Evolutionary conservation across 2,113 vertebrate species (phyloP).

Genomic region (Hippocampus zosterae): DNA sequence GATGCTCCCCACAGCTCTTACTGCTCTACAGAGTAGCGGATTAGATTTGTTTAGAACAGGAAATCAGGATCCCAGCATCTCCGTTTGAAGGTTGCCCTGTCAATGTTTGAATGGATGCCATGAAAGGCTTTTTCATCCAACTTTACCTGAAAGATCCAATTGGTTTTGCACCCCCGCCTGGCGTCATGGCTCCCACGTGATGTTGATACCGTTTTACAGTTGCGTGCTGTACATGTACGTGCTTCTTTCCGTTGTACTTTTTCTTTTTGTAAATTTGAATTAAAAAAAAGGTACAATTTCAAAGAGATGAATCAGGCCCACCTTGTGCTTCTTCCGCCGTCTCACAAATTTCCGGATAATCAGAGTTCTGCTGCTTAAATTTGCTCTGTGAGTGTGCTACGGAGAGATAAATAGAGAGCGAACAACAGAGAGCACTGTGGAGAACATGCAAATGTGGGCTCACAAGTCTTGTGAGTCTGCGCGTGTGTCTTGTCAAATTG

Average conservation of each 20-base stretch:
- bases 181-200: slow-evolving; percentile 49
- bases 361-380: slow-evolving; percentile 26
- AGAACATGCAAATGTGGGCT: slow-evolving; percentile 44
- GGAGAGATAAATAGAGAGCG: slow-evolving; percentile 14
- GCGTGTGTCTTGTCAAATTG: slow-evolving; percentile 45
- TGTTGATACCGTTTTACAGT: slow-evolving; percentile 57
- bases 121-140: not conserved
- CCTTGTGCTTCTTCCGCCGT: slow-evolving; percentile 31
- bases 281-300: slow-evolving; percentile 64
- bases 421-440: slow-evolving; percentile 31
- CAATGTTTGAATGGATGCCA: slow-evolving; percentile 4
- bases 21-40: not conserved
- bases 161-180: slow-evolving; percentile 35
- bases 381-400: slow-evolving; percentile 11
- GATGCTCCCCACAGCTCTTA: slow-evolving; percentile 11
- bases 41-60: not conserved
- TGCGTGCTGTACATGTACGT: slow-evolving; percentile 66
- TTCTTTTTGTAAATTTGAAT: slow-evolving; percentile 77
- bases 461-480: slow-evolving; percentile 23
- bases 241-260: slow-evolving; percentile 74
- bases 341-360: slow-evolving; percentile 37
- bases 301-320: slow-evolving; percentile 50
- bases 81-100: slow-evolving; percentile 3
- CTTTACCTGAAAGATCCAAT: slow-evolving; percentile 7
- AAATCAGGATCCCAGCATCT: slow-evolving; percentile 2